phyloP scores from a whole-genome alignment of 2,113 vertebrate species.

The Melanostigma gelatinosum region DNA sequence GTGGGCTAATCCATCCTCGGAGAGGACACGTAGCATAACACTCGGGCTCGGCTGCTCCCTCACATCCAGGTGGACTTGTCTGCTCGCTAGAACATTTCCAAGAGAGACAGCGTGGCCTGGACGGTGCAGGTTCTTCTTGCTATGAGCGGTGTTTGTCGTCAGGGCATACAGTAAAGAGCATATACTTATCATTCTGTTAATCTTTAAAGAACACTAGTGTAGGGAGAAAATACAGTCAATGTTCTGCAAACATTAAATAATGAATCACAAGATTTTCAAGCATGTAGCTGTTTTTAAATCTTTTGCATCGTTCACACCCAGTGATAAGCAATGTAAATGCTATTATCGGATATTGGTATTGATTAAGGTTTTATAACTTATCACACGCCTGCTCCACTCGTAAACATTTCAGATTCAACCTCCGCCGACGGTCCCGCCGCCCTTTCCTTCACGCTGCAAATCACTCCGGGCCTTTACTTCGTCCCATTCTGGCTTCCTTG shows the following conservation, averaged over 20 bases:
- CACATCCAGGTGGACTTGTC: conserved; percentile 46
- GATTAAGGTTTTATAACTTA: conserved; percentile 48
- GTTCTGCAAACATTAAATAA: not conserved
- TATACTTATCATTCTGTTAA: not conserved
- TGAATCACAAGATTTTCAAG: not conserved
- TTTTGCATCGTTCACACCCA: not conserved
- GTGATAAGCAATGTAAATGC: conserved; percentile 18
- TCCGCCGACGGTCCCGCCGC: conserved; percentile 11
- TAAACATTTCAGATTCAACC: conserved; percentile 38
- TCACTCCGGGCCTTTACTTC: conserved; percentile 19
- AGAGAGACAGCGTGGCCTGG: not conserved
- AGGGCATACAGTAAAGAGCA: not conserved
- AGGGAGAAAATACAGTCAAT: not conserved
- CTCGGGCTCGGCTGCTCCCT: conserved; percentile 19
- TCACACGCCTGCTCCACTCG: conserved; percentile 20
- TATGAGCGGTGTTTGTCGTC: not conserved
- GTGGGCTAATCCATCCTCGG: conserved; percentile 66
- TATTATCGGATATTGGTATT: conserved; percentile 37
- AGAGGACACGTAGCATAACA: conserved; percentile 68
- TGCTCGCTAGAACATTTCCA: conserved; percentile 1
- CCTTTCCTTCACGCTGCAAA: conserved; percentile 48
- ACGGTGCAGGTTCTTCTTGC: conserved; percentile 1
- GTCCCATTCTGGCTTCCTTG: conserved; percentile 3
- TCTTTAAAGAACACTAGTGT: not conserved
- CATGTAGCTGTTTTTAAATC: not conserved